Base-by-base conservation (phyloP, 2,113 vertebrate species). In the Xyrauchen texanus region DNA sequence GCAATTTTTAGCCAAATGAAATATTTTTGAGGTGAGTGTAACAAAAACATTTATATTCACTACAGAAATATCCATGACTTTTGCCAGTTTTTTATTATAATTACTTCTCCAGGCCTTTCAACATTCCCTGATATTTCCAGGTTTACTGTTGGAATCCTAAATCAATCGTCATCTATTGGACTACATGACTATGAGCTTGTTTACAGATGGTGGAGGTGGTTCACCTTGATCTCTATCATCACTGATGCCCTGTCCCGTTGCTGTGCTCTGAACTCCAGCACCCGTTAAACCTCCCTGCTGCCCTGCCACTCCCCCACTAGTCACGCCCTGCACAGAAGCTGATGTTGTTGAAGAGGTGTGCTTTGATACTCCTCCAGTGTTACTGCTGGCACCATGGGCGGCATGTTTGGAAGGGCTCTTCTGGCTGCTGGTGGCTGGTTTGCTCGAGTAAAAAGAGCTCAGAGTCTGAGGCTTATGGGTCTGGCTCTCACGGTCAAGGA, bases 391-490 rank as follows among this genome's bases (percentile, higher is more conserved):
- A 64, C 86, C 82, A 66, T 95, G 95, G 11, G 93, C 87, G 65
- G 92, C 90, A 0, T 99, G 97, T 84, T 99, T 99, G 85, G 97
- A 99, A 8, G 98, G 97, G 92, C 97, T 99, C 85, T 97, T 96
- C 89, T 99, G 98, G 88, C 93, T 98, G 85, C 95, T 88, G 6
- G 92, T 89, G 15, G 96, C 88, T 7, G 97, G 97, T 77, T 98
- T 98, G 86, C 96, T 97, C n/a, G 98, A 99, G 89, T 99, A 99
- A 91, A 99, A 99, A 0, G 98, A 99, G 88, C 98, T 99, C 78
- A 99, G 88, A 0, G 97, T 99, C 90, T 99, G 98, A n/a, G 98
- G 98, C 83, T 99, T 99, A 88, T 99, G 98, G n/a, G 97, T 99
- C 88, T 98, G 97, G 90, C 97, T 98, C 88, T 99, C 98, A 81